Conservation (phyloP, 2,113 vertebrate species). For the Mola mola region DNA sequence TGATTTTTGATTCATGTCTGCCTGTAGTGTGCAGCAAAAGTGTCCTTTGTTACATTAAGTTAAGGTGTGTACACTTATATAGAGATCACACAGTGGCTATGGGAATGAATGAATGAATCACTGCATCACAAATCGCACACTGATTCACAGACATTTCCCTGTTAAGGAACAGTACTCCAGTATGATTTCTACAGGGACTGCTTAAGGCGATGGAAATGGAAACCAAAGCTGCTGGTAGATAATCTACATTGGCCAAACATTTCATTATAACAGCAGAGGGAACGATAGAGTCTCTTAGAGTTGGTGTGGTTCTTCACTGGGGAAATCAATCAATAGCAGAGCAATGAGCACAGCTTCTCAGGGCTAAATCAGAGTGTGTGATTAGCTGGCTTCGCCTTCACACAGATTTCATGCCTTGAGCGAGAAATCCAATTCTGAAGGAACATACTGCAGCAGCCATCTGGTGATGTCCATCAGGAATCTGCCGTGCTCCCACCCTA, state of each 20-base stretch:
- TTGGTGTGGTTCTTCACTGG: conserved; percentile 21
- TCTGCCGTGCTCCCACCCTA: conserved; percentile 46
- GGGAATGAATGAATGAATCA: neutral
- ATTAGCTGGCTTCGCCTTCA: conserved; percentile 5
- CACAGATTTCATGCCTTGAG: conserved; percentile 20
- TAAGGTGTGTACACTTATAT: too few relatives aligned
- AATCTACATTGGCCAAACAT: conserved; percentile 52
- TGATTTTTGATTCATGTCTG: neutral
- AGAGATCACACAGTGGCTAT: too few relatives aligned
- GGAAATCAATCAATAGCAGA: conserved; percentile 54
- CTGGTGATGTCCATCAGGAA: conserved; percentile 49
- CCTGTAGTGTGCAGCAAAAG: neutral
- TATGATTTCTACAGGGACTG: neutral
- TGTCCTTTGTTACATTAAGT: too few relatives aligned
- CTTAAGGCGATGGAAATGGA: conserved; percentile 16
- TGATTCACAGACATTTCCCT: too few relatives aligned
- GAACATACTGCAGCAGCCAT: conserved; percentile 46
- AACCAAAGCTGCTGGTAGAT: conserved; percentile 20
- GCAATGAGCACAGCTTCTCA: conserved; percentile 18
- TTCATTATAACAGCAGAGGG: conserved; percentile 47
- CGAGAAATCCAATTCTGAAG: conserved; percentile 10
- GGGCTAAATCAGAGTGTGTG: conserved; percentile 40
- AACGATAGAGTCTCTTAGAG: conserved; percentile 8
- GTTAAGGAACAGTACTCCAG: conserved; percentile 1
- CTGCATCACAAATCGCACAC: too few relatives aligned